A percentile compares a stretch with the other conserved stretches of the same genome.
These are phyloP conservation scores for Gymnoscopelus braueri DNA, from an alignment of 2,797 vertebrate species.

Conservation along the genomic window DNA sequence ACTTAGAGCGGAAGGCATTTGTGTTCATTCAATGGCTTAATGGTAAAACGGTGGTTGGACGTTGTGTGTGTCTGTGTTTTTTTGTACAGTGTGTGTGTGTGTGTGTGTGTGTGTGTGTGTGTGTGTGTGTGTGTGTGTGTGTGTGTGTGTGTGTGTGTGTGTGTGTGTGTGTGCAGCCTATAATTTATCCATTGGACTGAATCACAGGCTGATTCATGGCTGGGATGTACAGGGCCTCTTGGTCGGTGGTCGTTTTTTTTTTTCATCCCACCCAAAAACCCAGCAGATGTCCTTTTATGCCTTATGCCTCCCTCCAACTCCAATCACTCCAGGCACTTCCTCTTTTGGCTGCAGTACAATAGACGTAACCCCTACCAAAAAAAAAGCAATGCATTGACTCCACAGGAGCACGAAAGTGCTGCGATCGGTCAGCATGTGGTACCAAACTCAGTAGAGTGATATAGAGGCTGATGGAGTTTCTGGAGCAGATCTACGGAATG, in stretches of 20 bases:
- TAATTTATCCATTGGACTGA: conserved; percentile 35
- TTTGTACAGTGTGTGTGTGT: too few species aligned
- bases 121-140: too few species aligned
- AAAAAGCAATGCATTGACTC: neutral
- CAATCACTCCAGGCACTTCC: conserved; percentile 32
- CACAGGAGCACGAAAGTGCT: neutral
- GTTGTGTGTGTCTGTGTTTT: too few species aligned
- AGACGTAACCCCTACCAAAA: neutral
- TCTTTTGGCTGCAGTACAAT: conserved; percentile 25
- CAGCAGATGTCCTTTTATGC: conserved; percentile 62
- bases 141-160: too few species aligned
- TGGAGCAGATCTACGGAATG: conserved; percentile 7
- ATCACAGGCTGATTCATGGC: conserved; percentile 48
- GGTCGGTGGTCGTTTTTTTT: conserved; percentile 34
- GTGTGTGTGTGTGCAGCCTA: neutral
- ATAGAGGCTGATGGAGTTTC: conserved; percentile 6
- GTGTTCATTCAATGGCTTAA: conserved; percentile 47
- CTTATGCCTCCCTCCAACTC: conserved; percentile 30
- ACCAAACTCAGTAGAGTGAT: neutral
- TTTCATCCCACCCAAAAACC: conserved; percentile 21
- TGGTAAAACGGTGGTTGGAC: conserved; percentile 9
- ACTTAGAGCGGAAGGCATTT: conserved; percentile 27
- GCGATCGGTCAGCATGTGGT: neutral
- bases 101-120: too few species aligned
- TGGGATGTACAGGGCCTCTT: conserved; percentile 35